A percentile compares a stretch with the other conserved stretches of the same genome.
Conservation (phyloP, 2,797 vertebrate genomes). For the Cephalopachus bancanus region DNA sequence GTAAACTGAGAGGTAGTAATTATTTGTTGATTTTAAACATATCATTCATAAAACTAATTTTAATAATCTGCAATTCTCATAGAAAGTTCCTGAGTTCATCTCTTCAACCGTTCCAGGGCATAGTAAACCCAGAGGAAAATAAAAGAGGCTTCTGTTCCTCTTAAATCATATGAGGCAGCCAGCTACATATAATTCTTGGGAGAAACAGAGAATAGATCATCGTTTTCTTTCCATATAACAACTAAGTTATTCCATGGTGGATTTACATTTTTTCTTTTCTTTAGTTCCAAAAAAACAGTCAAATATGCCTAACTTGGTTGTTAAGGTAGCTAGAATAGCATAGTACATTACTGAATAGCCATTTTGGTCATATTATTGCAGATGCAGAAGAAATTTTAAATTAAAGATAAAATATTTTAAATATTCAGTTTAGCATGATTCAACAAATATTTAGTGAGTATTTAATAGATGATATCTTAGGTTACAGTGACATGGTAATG, state of each 20-base stretch:
- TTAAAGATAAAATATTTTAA: background rate
- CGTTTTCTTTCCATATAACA: background rate
- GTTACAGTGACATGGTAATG: background rate
- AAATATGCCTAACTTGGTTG: background rate
- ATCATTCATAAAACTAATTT: conserved; percentile 61
- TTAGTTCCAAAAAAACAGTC: background rate
- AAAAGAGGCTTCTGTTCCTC: background rate
- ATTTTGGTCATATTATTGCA: background rate
- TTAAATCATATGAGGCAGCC: background rate
- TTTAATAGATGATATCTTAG: background rate
- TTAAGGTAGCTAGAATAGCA: background rate
- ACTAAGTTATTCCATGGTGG: background rate
- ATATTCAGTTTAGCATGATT: background rate
- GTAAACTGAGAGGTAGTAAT: conserved; percentile 53
- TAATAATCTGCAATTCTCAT: conserved; percentile 19
- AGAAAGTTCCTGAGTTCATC: background rate
- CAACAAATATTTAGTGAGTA: background rate
- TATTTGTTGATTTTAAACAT: conserved; percentile 66
- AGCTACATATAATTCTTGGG: background rate
- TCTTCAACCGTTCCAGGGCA: background rate
- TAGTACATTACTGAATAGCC: background rate
- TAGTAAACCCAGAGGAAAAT: conserved; percentile 40
- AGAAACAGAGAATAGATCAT: background rate
- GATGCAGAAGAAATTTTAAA: background rate
- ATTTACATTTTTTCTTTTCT: background rate